phyloP scores from a whole-genome alignment of 2,113 vertebrate species.

The Antechinus stuartii region DNA sequence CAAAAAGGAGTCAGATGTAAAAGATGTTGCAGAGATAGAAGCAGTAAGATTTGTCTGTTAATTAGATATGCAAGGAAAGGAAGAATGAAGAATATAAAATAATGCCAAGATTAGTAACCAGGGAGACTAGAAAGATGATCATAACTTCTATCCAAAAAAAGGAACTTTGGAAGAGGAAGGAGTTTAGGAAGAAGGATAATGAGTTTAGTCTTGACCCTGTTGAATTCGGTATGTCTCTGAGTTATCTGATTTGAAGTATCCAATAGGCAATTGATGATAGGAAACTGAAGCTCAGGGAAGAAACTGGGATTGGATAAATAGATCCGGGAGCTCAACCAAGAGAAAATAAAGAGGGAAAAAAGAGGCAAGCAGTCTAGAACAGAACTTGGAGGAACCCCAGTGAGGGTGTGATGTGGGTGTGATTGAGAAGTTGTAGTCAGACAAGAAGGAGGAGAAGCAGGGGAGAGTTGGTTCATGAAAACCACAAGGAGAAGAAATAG shows the following conservation, averaged over 20 bases:
- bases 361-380: neutral
- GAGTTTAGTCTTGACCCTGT: neutral
- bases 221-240: neutral
- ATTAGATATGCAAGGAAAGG: neutral
- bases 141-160: neutral
- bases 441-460: too few relatives aligned
- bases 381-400: neutral
- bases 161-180: too few relatives aligned
- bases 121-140: neutral
- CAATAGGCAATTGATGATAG: neutral
- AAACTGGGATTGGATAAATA: neutral
- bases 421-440: neutral
- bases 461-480: neutral
- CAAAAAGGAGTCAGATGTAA: neutral
- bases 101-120: neutral
- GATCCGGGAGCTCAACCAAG: neutral
- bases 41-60: neutral
- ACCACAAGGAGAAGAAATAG: neutral
- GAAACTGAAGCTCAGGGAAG: neutral
- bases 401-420: neutral
- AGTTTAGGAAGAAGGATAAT: neutral
- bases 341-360: neutral
- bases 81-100: neutral
- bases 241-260: neutral
- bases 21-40: neutral